Base-by-base conservation (phyloP, 1,140 invertebrate genomes). In the Ostrea denselamellosa region DNA sequence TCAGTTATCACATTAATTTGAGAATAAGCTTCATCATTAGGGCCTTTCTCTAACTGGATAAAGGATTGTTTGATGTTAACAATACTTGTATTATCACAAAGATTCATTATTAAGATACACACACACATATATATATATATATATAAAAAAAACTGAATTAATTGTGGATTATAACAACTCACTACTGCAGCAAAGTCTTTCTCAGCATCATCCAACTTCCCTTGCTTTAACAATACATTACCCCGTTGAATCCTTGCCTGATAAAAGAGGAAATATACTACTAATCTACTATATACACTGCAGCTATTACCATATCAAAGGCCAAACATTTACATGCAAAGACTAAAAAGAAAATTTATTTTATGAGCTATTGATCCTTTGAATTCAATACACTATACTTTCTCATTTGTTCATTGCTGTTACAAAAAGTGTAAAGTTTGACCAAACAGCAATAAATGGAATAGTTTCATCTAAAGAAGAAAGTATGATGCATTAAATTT, bases 141-240 rank as follows among this genome's bases (percentile, higher is more conserved):
- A 17, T 14, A 83, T 14, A 9, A 10, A 4, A 44, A 44, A 83
- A 44, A 83, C 10, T 83, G 19, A 14, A 83, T 19, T 14, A 56
- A 58, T 19, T 85, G 53, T 14, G 19, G 14, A 51, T 65, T 62
- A n/a, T 65, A 12, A 44, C 34, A 19, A 97, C 97, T 96, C 96
- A 98, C 97, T 92, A 99, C 97, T 95, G 96, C 95, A 92, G 96
- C 96, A 95, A 97, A 98, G 93, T 99, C 98, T 82, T 96, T 95
- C 93, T 97, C 96, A 2, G 98, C 98, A 93, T 97, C 96, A 83
- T 97, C 96, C 88, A 98, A 96, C 90, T 97, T 96, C 0, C 97
- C 98, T 95, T 98, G 96, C 94, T 99, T 99, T 90, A 99, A 95
- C 92, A 98, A 96, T 71, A 99, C 96, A 93, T 97, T 97, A 28